phyloP scores from a whole-genome alignment of 1,140 invertebrate species.

The Drosophila auraria region DNA sequence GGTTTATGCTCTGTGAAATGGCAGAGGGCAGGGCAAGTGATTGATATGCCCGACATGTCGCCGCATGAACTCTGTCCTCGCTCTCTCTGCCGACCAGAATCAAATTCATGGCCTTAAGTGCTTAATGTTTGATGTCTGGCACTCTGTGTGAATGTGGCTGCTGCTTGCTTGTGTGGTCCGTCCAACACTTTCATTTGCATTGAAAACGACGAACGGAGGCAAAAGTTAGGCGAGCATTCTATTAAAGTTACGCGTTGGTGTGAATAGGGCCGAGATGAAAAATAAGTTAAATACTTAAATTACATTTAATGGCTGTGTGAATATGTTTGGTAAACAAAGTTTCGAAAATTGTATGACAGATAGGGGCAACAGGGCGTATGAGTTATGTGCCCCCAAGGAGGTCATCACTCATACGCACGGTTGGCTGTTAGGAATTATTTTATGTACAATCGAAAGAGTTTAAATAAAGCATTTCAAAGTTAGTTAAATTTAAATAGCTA shows the following conservation, averaged over 20 bases:
- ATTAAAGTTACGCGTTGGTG: constrained; percentile 14
- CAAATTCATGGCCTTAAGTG: constrained; percentile 67
- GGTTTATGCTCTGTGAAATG: constrained; percentile 51
- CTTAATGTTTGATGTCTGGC: constrained; percentile 64
- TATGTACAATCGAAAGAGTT: not conserved
- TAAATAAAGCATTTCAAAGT: too few relatives aligned
- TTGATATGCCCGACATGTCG: constrained; percentile 76
- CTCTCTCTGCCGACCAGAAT: constrained; percentile 21
- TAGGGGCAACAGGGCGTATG: constrained; percentile 26
- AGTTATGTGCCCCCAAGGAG: constrained; percentile 8
- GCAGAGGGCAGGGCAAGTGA: constrained; percentile 57
- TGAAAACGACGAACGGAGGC: not conserved
- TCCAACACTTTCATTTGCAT: constrained; percentile 45
- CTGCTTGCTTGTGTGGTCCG: constrained; percentile 18
- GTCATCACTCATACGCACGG: constrained; percentile 3
- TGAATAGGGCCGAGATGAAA: constrained; percentile 1
- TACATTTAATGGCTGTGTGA: constrained; percentile 3
- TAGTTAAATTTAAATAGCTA: too few relatives aligned
- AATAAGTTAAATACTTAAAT: constrained; percentile 6
- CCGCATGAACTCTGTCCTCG: constrained; percentile 29
- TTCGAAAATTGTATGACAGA: not conserved
- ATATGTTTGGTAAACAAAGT: constrained; percentile 10
- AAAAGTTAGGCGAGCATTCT: constrained; percentile 18
- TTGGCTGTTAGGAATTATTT: not conserved
- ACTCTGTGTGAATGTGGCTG: constrained; percentile 10